Base-by-base conservation (phyloP, 2,113 vertebrate species). In the Anarhynchus alexandrinus region DNA sequence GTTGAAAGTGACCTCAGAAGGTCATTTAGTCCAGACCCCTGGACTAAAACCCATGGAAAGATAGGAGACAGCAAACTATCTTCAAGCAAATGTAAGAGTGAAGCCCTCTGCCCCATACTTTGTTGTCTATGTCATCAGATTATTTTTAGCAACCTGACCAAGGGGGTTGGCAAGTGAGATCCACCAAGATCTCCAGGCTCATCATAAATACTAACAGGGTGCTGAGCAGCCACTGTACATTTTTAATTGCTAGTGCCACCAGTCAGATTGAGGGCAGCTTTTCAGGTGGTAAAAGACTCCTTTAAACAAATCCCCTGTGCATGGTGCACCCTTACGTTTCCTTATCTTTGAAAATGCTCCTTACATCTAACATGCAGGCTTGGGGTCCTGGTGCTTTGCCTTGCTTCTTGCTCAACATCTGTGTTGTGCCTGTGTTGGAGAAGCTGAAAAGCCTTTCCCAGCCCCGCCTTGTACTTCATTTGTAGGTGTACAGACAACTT, bases 361-460 rank as follows among this genome's bases (percentile, higher is more conserved):
- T 72, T 19, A n/a, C 17, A 10, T 18, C 34, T 65, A 45, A 42
- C 0, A 1, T 0, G 1, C 30, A 52, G 45, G 22, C n/a, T 29
- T 17, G 43, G 15, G 21, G 4, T n/a, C 34, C 25, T 0, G 1
- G 34, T 0, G 5, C 62, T 86, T 64, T 79, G 61, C 11, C 13
- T 65, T 47, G 8, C 26, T 77, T 80, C 76, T 91, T 38, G 30
- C 26, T 61, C 36, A 84, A 27, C 15, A 13, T 36, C 36, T 70
- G 21, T 30, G 23, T 22, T 20, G 15, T n/a, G 26, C 8, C 38
- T 4, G 2, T 7, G 12, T 4, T 6, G 6, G 34, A 83, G 40
- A 73, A 76, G 26, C 29, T 66, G 42, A 65, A 72, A 82, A 80
- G 13, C 23, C 18, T 54, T 89, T 89, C 21, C 42, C 11, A 61